Conservation (phyloP, 2,797 vertebrate genomes). For the Pteronotus mesoamericanus region DNA sequence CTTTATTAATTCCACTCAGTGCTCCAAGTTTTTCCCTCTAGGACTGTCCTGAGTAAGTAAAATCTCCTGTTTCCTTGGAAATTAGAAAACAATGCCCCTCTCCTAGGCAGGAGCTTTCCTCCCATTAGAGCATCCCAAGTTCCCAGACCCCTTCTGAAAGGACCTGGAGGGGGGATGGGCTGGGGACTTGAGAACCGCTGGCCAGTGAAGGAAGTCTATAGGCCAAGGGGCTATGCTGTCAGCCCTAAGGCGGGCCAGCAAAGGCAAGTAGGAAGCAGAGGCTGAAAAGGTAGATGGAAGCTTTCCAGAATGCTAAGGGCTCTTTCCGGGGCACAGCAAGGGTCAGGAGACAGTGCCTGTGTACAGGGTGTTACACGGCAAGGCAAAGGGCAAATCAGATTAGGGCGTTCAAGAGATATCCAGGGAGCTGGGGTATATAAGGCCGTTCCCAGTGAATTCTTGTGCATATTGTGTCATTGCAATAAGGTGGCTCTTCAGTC, state of each 20-base stretch:
- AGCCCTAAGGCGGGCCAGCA: not conserved
- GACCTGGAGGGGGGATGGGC: not conserved
- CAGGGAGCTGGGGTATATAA: not conserved
- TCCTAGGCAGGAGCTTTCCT: not conserved
- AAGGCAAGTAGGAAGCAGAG: not conserved
- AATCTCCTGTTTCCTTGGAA: not conserved
- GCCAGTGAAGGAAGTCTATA: not conserved
- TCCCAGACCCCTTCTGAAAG: not conserved
- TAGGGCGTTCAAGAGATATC: not conserved
- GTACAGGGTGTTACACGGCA: not conserved
- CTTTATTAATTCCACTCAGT: not conserved
- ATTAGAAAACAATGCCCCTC: not conserved
- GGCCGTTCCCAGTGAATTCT: not conserved
- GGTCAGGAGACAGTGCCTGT: not conserved
- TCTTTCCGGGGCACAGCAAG: not conserved
- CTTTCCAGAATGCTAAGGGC: not conserved
- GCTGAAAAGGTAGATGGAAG: not conserved
- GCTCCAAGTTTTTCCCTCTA: not conserved
- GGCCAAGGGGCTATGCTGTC: not conserved
- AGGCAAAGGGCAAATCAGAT: not conserved
- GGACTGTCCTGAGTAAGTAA: not conserved
- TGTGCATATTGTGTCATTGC: not conserved
- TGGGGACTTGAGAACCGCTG: not conserved
- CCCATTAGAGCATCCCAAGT: not conserved
- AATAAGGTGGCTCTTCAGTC: not conserved